Evolutionary conservation across 2,113 vertebrate species (phyloP).

Genomic region (Calyptommatus sinebrachiatus): DNA sequence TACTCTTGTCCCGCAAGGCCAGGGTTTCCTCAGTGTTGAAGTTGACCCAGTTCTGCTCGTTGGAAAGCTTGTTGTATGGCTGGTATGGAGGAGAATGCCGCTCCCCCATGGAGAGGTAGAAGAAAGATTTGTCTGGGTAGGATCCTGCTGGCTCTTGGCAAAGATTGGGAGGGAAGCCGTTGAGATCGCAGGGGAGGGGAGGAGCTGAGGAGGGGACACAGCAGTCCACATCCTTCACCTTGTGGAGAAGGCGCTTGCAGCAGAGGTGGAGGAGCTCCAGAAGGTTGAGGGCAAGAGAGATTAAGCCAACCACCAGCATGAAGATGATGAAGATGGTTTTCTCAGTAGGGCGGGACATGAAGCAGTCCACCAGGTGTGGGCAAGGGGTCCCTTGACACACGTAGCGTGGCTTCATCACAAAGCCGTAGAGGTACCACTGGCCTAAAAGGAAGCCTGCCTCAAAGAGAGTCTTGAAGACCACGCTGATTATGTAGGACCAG

Average conservation of each 20-base stretch:
- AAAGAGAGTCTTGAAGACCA: constrained; percentile 82
- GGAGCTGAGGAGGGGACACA: background rate
- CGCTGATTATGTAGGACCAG: constrained; percentile 83
- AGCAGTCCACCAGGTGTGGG: constrained; percentile 90
- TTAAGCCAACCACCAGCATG: constrained; percentile 82
- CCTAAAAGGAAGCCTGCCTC: constrained; percentile 88
- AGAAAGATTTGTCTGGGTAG: constrained; percentile 62
- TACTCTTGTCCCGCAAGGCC: constrained; percentile 28
- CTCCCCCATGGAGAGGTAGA: constrained; percentile 70
- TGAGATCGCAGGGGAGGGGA: background rate
- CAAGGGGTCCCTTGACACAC: constrained; percentile 83
- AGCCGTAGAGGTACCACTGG: constrained; percentile 89
- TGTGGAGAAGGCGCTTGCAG: constrained; percentile 63
- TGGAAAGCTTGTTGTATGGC: constrained; percentile 74
- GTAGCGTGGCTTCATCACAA: constrained; percentile 79
- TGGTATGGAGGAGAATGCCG: constrained; percentile 64
- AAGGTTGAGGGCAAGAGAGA: constrained; percentile 89
- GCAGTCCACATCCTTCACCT: constrained; percentile 41
- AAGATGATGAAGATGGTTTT: constrained; percentile 97
- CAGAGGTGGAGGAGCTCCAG: constrained; percentile 85
- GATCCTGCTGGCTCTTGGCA: background rate
- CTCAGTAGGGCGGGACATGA: constrained; percentile 92
- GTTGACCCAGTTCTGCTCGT: constrained; percentile 79
- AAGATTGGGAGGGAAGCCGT: constrained; percentile 23
- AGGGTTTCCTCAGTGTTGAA: constrained; percentile 72